These are phyloP conservation scores for Cydia pomonella DNA, from an alignment of 1,140 invertebrate genomes.

Conservation along the genomic window DNA sequence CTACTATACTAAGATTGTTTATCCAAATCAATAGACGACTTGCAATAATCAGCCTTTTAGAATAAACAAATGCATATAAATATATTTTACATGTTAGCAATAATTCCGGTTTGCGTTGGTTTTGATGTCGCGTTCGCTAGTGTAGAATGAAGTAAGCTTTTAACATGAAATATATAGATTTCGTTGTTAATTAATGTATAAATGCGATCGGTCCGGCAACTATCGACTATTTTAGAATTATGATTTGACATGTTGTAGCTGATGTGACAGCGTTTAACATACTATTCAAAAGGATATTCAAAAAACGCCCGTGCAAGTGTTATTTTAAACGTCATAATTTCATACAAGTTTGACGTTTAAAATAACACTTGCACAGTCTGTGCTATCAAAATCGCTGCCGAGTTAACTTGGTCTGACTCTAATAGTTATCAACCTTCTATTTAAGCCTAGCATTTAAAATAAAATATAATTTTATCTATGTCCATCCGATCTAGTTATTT, in stretches of 20 bases:
- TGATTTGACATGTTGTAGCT: not conserved
- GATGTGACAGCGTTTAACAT: too few relatives aligned
- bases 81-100: constrained; percentile 12
- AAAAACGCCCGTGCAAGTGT: too few relatives aligned
- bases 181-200: not conserved
- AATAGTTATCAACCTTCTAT: too few relatives aligned
- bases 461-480: too few relatives aligned
- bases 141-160: not conserved
- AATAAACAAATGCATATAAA: constrained; percentile 11
- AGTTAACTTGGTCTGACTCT: too few relatives aligned
- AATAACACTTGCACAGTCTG: too few relatives aligned
- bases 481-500: too few relatives aligned
- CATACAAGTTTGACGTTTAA: too few relatives aligned
- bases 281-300: too few relatives aligned
- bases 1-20: not conserved
- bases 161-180: not conserved
- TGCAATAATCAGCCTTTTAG: constrained; percentile 19
- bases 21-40: constrained; percentile 7
- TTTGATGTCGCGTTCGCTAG: constrained; percentile 14
- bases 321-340: too few relatives aligned
- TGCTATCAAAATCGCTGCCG: too few relatives aligned
- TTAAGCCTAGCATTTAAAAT: too few relatives aligned
- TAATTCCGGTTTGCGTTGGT: not conserved
- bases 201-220: not conserved
- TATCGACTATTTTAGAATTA: not conserved